Percentiles rank a stretch among this genome's conserved stretches.
Conservation (phyloP, 1,140 invertebrate species). For the Atta cephalotes region DNA sequence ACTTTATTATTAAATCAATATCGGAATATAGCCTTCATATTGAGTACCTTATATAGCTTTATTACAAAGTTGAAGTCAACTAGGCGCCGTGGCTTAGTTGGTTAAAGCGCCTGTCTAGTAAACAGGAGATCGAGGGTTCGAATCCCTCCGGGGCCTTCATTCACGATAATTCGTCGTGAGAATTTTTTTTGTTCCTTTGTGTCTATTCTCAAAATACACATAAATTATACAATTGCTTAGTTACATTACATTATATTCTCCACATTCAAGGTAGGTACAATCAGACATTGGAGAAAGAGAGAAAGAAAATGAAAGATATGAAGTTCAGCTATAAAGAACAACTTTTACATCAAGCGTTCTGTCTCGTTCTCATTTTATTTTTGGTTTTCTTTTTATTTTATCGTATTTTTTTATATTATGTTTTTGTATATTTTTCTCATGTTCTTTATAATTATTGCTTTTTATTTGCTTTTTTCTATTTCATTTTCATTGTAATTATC, state of each 20-base stretch:
- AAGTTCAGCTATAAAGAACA: neutral
- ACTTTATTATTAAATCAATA: too few species aligned
- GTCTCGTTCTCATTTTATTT: neutral
- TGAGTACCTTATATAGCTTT: neutral
- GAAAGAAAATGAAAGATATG: neutral
- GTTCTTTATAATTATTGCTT: too few species aligned
- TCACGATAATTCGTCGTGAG: neutral
- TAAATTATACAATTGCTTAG: neutral
- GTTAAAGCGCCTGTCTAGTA: constrained; percentile 88
- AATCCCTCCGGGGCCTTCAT: constrained; percentile 86
- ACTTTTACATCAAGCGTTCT: neutral
- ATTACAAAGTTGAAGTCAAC: neutral
- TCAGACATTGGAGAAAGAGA: neutral
- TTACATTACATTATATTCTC: neutral
- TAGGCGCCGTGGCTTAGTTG: constrained; percentile 87
- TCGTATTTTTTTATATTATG: too few species aligned
- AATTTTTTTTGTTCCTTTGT: neutral
- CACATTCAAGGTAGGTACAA: neutral
- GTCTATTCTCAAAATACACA: neutral
- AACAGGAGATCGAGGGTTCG: constrained; percentile 88
- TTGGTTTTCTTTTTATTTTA: too few species aligned
- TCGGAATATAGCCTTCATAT: neutral
- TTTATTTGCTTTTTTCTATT: too few species aligned
- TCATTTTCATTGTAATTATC: too few species aligned
- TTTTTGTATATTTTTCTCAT: too few species aligned